Percentiles rank a stretch among this genome's conserved stretches.
Conservation (phyloP, 2,113 vertebrate genomes). For the Fulmarus glacialis region DNA sequence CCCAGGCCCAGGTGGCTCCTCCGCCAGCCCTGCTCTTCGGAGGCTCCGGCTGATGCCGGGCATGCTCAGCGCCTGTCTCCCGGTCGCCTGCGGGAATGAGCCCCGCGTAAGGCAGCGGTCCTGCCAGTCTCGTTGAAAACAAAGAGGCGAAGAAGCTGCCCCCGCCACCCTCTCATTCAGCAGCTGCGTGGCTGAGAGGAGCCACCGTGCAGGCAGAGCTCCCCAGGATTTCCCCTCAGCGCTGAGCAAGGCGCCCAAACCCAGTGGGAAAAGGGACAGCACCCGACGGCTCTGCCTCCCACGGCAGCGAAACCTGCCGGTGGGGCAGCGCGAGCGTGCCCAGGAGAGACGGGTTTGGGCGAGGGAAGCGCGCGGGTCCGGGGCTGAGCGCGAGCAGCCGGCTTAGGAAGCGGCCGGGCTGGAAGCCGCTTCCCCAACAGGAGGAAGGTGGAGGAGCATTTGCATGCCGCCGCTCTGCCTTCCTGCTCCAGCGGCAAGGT, state of each 20-base stretch:
- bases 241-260: background rate
- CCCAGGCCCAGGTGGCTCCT: background rate
- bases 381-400: background rate
- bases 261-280: rapidly evolving
- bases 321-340: background rate
- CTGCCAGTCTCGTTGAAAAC: background rate
- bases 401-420: background rate
- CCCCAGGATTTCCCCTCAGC: background rate
- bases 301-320: rapidly evolving
- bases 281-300: background rate
- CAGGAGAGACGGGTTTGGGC: background rate
- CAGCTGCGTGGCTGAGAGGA: background rate
- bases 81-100: rapidly evolving
- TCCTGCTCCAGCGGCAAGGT: background rate
- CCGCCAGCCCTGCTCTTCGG: background rate
- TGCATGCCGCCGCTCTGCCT: background rate
- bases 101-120: background rate
- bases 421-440: background rate
- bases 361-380: rapidly evolving
- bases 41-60: background rate
- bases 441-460: background rate
- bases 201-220: background rate
- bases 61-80: background rate
- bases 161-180: rapidly evolving
- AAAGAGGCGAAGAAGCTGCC: background rate